Conservation (phyloP, 2,113 vertebrate species). For the Hyla sarda region DNA sequence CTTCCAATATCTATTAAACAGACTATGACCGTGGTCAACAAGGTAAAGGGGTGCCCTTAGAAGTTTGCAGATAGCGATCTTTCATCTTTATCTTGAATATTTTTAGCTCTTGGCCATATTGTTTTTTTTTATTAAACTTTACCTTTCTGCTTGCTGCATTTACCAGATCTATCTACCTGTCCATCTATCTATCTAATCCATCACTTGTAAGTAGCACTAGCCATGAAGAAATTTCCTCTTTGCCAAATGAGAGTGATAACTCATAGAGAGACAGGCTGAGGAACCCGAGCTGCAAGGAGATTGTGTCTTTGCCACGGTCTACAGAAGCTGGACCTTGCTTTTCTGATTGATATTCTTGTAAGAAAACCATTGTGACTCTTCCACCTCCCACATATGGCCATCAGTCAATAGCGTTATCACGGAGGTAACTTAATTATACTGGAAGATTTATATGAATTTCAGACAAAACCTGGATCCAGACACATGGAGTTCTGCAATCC, state of each 20-base stretch:
- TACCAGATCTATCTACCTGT: conserved; percentile 34
- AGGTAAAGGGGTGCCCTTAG: neutral
- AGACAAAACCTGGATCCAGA: conserved; percentile 45
- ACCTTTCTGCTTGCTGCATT: conserved; percentile 31
- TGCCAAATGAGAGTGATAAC: conserved; percentile 54
- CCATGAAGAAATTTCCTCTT: conserved; percentile 36
- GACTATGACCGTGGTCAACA: neutral
- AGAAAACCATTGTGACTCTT: conserved; percentile 48
- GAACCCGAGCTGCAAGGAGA: conserved; percentile 55
- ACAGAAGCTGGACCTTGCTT: conserved; percentile 54
- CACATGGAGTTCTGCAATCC: conserved; percentile 26
- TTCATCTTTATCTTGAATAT: conserved; percentile 8
- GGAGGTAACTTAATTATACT: conserved; percentile 54
- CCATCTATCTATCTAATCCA: conserved; percentile 13
- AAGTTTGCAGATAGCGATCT: neutral
- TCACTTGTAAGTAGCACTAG: conserved; percentile 27
- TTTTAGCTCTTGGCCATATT: neutral
- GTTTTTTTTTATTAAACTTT: conserved; percentile 28
- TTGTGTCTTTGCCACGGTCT: conserved; percentile 54
- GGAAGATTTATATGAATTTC: conserved; percentile 50
- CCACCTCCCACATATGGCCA: conserved; percentile 54
- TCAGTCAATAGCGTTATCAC: conserved; percentile 51
- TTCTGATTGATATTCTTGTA: conserved; percentile 52
- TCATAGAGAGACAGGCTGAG: conserved; percentile 30
- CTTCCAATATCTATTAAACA: neutral